Conservation (phyloP, 2,888 invertebrate genomes). For the Calameuta filiformis region DNA sequence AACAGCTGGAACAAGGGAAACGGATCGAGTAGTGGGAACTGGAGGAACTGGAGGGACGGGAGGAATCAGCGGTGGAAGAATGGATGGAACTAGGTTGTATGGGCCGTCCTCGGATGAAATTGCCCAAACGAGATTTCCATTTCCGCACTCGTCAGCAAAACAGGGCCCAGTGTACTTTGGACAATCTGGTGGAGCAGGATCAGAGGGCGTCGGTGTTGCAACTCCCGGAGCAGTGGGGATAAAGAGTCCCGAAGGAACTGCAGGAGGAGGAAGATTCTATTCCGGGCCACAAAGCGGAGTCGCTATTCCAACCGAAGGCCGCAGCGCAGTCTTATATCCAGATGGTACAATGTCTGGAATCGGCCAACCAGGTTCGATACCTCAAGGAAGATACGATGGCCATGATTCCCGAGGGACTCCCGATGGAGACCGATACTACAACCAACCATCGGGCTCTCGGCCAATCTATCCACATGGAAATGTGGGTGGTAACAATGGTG, state of each 20-base stretch:
- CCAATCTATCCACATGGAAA: not conserved
- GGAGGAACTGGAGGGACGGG: not conserved
- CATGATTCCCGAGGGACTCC: not conserved
- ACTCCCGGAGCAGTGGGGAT: slow-evolving; percentile 13
- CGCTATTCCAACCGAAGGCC: slow-evolving; percentile 13
- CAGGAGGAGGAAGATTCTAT: slow-evolving; percentile 17
- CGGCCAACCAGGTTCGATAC: not conserved
- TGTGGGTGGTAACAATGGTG: slow-evolving; percentile 8
- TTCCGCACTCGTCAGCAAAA: not conserved
- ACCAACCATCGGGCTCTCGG: not conserved
- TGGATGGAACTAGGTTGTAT: not conserved
- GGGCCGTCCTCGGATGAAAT: too few relatives aligned
- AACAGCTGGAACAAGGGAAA: not conserved
- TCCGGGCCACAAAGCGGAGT: slow-evolving; percentile 23
- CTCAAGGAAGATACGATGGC: not conserved
- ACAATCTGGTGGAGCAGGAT: not conserved
- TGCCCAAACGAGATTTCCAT: not conserved
- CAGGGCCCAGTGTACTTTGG: not conserved
- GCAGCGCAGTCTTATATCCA: slow-evolving; percentile 24
- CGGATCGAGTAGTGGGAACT: not conserved
- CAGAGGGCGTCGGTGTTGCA: not conserved
- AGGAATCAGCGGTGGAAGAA: not conserved
- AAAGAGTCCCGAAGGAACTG: slow-evolving; percentile 6
- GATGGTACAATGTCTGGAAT: slow-evolving; percentile 25
- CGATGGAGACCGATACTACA: not conserved